A percentile compares a stretch with the other conserved stretches of the same genome.
These are phyloP conservation scores for Acridotheres tristis DNA, from an alignment of 2,797 vertebrate genomes.

Conservation along the genomic window DNA sequence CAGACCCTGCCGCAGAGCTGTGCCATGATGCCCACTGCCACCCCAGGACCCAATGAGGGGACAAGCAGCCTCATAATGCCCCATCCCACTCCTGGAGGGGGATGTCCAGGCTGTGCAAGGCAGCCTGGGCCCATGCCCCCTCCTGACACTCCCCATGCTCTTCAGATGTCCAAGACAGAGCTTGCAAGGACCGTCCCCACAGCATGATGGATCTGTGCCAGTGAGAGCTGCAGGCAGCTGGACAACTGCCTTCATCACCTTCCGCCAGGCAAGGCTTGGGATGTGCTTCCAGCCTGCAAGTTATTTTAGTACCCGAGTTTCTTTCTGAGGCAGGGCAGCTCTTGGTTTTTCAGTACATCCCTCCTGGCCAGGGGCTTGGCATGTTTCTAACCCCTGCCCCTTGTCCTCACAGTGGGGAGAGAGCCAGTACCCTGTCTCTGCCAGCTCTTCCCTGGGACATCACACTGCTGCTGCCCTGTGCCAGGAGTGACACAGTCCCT, in stretches of 20 bases:
- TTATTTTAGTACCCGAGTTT: neutral
- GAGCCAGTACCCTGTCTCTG: neutral
- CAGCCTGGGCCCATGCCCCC: fast-evolving
- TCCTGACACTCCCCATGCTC: fast-evolving
- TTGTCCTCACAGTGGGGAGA: fast-evolving
- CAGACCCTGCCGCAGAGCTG: neutral
- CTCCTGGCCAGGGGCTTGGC: neutral
- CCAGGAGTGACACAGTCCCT: neutral
- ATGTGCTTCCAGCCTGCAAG: neutral
- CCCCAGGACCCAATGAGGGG: neutral
- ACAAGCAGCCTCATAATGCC: neutral
- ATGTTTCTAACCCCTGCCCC: neutral
- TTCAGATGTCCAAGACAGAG: neutral
- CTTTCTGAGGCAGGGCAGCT: neutral
- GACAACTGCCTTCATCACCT: fast-evolving
- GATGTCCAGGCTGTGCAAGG: neutral
- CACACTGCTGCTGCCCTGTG: neutral
- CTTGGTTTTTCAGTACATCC: neutral
- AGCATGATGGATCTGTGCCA: fast-evolving
- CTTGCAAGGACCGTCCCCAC: neutral
- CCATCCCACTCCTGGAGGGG: fast-evolving
- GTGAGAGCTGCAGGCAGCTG: neutral
- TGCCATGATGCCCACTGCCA: fast-evolving
- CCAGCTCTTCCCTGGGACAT: neutral
- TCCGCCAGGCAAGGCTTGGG: fast-evolving